Evolutionary conservation across 2,888 invertebrate genomes (phyloP).

Genomic region (Epinotia demarniana): DNA sequence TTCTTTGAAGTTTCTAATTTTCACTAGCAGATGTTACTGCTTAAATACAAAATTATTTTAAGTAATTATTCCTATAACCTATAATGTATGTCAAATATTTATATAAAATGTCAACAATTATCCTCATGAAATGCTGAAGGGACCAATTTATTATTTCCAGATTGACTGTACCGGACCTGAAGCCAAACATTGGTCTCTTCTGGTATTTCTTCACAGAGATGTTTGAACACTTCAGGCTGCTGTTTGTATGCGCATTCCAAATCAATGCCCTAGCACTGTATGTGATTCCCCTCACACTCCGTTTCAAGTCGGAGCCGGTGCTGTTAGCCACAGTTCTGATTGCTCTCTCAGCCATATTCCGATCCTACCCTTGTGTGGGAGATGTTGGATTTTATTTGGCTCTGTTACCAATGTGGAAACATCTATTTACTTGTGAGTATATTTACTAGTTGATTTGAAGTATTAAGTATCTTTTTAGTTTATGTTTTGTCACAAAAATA

Average conservation of each 20-base stretch:
- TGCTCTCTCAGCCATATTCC: conserved; percentile 94
- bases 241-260: conserved; percentile 98
- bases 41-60: neutral
- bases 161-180: conserved; percentile 95
- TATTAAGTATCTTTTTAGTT: neutral
- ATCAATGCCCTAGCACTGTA: conserved; percentile 97
- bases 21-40: no score
- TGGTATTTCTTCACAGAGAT: conserved; percentile 99
- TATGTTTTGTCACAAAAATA: neutral
- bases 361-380: conserved; percentile 98
- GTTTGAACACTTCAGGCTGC: conserved; percentile 98
- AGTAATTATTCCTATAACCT: neutral
- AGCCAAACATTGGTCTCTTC: conserved; percentile 98
- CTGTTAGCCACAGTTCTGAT: conserved; percentile 91
- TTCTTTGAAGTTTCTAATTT: no score
- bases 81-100: neutral
- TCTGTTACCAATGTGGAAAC: conserved; percentile 95
- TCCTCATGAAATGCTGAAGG: neutral
- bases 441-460: neutral
- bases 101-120: neutral
- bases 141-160: conserved; percentile 78
- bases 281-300: conserved; percentile 93
- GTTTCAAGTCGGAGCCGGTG: conserved; percentile 91
- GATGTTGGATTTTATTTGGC: conserved; percentile 97
- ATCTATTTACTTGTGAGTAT: conserved; percentile 93